Base-by-base conservation (phyloP, 2,888 invertebrate species). In the Noctua janthe region DNA sequence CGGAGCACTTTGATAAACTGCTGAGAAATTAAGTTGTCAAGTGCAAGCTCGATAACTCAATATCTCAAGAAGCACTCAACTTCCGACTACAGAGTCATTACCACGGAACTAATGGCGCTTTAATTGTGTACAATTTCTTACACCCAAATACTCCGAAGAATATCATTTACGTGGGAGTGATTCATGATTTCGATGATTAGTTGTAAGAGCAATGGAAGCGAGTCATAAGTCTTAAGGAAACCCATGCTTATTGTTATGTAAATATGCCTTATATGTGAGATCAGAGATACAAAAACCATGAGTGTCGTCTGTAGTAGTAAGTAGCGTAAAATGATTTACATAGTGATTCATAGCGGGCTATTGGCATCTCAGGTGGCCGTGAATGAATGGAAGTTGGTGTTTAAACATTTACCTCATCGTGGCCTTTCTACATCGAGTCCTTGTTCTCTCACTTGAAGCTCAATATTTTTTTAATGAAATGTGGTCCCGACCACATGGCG, bases 321-420 rank as follows among this genome's bases (percentile, higher is more conserved):
- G 88, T 90, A 90, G 84, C 84, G 88, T 92, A 90, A 87, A 87
- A 79, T 87, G 73, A 92, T 94, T 94, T 91, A 90, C 92, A 92
- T 92, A 91, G 86, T 95, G 95, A 95, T 89, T 95, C 95, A 95
- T 91, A 76, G 81, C 62, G 56, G 49, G 67, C 43, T 81, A 81
- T 75, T 75, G 80, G 83, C 74, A 85, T 86, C 84, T 81, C 78
- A 83, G 85, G 88, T 84, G 92, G 85, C 94, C 91, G 85, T 93
- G 93, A 94, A 94, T 94, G 94, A 93, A 92, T 90, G 90, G 90
- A 91, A 89, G 89, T 89, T 86, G 86, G 77, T 87, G 90, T 85
- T 91, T 87, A 77, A 78, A 84, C 90, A 90, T 93, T 94, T 94
- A 93, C 94, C 92, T 93, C 87, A 91, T 74, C 67, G 78, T 90